A percentile compares a stretch with the other conserved stretches of the same genome.
phyloP scores from a whole-genome alignment of 2,113 vertebrate genomes.

The Xiphias gladius region DNA sequence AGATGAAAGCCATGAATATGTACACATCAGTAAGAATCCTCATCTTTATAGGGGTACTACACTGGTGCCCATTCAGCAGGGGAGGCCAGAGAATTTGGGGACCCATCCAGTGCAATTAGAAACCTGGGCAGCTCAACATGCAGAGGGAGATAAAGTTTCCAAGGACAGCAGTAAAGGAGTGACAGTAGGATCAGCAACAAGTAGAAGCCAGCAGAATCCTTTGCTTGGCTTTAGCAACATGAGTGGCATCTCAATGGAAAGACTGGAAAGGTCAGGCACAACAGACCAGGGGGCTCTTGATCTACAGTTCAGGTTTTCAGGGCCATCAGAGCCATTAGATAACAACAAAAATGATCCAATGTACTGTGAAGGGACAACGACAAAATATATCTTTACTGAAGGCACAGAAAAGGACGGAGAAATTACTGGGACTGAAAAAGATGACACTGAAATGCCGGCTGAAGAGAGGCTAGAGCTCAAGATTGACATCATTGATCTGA shows the following conservation, averaged over 20 bases:
- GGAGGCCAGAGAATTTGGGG: conserved; percentile 9
- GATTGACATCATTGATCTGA: conserved; percentile 25
- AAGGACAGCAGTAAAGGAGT: conserved; percentile 3
- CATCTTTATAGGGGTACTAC: conserved; percentile 20
- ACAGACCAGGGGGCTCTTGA: neutral
- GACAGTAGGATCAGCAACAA: neutral
- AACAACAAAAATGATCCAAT: conserved; percentile 4
- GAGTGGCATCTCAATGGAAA: conserved; percentile 8
- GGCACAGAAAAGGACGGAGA: neutral
- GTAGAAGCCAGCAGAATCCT: conserved; percentile 16
- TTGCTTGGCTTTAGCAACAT: conserved; percentile 10
- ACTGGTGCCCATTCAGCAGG: conserved; percentile 22
- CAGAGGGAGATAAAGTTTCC: neutral
- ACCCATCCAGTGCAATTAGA: conserved; percentile 5
- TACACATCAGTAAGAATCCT: conserved; percentile 61
- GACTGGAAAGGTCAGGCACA: conserved; percentile 1
- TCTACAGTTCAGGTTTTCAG: neutral
- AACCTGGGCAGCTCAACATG: conserved; percentile 7
- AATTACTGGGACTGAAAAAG: neutral
- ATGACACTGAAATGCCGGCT: neutral
- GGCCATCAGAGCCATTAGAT: neutral
- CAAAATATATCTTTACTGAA: conserved; percentile 20
- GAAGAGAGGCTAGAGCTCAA: conserved; percentile 36
- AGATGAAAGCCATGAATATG: conserved; percentile 71
- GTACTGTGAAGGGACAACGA: conserved; percentile 19